Evolutionary conservation across 2,797 vertebrate genomes (phyloP), one percentile per base, ranked within the genome.

Genomic region (Adrianichthys oophorus): DNA sequence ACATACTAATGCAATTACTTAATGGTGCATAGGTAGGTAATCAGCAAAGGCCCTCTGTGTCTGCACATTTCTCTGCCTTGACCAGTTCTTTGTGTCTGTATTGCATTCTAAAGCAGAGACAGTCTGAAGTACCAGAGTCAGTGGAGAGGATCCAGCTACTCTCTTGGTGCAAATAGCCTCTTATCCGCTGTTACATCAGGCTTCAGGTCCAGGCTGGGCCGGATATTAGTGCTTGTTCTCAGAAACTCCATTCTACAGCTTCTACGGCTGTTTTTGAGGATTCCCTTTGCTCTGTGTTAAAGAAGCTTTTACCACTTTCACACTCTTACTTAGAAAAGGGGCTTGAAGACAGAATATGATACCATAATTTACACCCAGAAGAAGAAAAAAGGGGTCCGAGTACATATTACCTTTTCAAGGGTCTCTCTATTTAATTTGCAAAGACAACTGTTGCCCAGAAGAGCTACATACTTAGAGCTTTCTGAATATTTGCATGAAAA

Each of bases 1-100:
- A 81, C 84, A 80, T 61, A 68, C 64, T 79, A 74, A 73, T 59
- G 50, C 59, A 65, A 56, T 78, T 65, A 67, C 48, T 51, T 61
- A 49, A 63, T 15, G 1, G 16, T n/a, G 56, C 1, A 15, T 49
- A 53, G 59, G 57, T 15, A 64, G 48, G 42, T 62, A 58, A 63
- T 79, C 54, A 44, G 60, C 8, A 4, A 49, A 26, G 45, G 50
- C 2, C 19, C 64, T 50, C n/a, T 17, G 47, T 51, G 58, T 75
- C 47, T 37, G 32, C 65, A 62, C 55, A 44, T 76, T 62, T 76
- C 32, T 42, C 51, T 37, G 41, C 54, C 54, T 26, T 53, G 46
- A 46, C 32, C 17, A 48, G 40, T 21, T 69, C 41, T 69, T 64
- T 68, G 65, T 60, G 43, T 61, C 41, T 37, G 57, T 50, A 66